Evolutionary conservation across 2,797 vertebrate genomes (phyloP).

Genomic region (Argya squamiceps): DNA sequence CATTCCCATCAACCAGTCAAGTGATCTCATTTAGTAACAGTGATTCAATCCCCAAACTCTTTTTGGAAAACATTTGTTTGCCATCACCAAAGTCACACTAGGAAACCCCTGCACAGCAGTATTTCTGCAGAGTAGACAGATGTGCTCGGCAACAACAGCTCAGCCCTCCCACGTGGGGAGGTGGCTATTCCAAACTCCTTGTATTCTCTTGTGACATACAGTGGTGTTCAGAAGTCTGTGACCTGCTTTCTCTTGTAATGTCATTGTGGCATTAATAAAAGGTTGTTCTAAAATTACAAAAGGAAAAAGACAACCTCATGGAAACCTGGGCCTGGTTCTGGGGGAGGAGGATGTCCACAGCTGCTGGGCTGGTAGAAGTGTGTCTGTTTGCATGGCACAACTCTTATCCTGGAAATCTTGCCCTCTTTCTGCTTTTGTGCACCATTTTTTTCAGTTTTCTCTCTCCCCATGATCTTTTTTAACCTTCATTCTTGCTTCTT

Average conservation of each 20-base stretch:
- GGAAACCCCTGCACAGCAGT: neutral
- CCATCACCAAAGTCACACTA: neutral
- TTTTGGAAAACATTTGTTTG: neutral
- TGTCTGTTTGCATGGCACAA: neutral
- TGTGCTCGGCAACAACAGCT: neutral
- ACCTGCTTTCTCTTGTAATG: neutral
- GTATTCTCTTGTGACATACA: neutral
- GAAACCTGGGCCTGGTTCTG: neutral
- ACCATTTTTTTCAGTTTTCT: neutral
- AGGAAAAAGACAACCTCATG: neutral
- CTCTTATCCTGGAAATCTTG: neutral
- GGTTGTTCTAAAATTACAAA: neutral
- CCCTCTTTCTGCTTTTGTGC: neutral
- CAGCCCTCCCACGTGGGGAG: neutral
- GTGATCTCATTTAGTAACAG: neutral
- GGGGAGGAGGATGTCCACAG: neutral
- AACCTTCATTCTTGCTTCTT: neutral
- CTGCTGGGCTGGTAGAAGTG: neutral
- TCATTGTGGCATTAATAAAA: neutral
- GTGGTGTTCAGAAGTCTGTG: neutral
- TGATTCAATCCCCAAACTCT: neutral
- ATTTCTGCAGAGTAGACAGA: neutral
- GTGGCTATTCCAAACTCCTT: neutral
- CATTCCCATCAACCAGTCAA: neutral
- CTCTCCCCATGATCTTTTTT: neutral